Evolutionary conservation across 2,888 invertebrate genomes (phyloP).

Genomic region (Hecatera dysodea): DNA sequence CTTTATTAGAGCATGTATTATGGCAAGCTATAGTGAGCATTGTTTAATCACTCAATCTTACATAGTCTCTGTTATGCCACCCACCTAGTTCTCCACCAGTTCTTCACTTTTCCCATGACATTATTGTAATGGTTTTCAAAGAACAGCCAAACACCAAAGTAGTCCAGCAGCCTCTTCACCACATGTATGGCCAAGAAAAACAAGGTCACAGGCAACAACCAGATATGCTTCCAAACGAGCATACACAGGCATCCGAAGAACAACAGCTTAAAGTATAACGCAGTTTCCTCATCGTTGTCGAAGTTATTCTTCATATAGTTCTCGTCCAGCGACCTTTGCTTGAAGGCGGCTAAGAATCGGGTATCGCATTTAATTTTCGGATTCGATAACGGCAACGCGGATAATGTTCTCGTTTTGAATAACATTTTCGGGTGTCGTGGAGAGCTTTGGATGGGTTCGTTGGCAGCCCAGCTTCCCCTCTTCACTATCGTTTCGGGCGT

Average conservation of each 20-base stretch:
- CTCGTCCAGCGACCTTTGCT: slow-evolving; percentile 84
- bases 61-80: neutral
- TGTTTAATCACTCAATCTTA: too few relatives aligned
- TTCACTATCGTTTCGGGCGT: slow-evolving; percentile 79
- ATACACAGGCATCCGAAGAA: slow-evolving; percentile 96
- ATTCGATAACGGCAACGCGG: slow-evolving; percentile 83
- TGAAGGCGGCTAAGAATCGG: slow-evolving; percentile 84
- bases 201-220: slow-evolving; percentile 94
- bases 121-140: slow-evolving; percentile 85
- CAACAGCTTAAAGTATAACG: slow-evolving; percentile 94
- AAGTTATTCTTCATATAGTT: slow-evolving; percentile 86
- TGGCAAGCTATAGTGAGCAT: neutral
- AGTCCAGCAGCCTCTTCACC: slow-evolving; percentile 87
- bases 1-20: neutral
- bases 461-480: slow-evolving; percentile 80
- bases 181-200: slow-evolving; percentile 94
- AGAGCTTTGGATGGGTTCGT: slow-evolving; percentile 77
- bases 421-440: slow-evolving; percentile 85
- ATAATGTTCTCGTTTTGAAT: slow-evolving; percentile 87
- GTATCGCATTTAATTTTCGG: slow-evolving; percentile 81
- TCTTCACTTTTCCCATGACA: slow-evolving; percentile 80
- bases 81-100: slow-evolving; percentile 92
- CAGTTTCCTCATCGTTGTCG: slow-evolving; percentile 91
- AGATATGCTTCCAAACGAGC: slow-evolving; percentile 96
- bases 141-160: slow-evolving; percentile 89